Evolutionary conservation across 2,113 vertebrate species (phyloP).

Genomic region (Rallus limicola): DNA sequence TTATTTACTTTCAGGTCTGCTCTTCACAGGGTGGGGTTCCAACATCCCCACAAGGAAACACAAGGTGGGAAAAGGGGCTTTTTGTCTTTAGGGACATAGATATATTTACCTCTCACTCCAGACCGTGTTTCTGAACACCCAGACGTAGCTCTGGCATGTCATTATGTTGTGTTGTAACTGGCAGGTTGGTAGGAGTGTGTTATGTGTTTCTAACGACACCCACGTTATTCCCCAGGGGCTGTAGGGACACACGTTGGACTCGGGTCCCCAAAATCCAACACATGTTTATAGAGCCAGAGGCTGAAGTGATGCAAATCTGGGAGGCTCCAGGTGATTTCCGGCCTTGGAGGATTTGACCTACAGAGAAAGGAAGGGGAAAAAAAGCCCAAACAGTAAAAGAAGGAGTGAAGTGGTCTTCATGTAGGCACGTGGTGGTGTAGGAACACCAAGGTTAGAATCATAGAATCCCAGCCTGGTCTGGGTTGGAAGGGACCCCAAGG

Average conservation of each 20-base stretch:
- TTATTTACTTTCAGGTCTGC: accelerated
- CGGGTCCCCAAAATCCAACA: background rate
- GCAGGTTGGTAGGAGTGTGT: background rate
- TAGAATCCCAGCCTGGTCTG: too few species aligned
- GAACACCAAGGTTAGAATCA: background rate
- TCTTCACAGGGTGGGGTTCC: too few species aligned
- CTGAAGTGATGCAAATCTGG: background rate
- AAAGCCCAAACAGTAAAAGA: background rate
- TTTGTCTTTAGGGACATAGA: background rate
- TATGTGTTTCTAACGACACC: background rate
- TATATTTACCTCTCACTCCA: background rate
- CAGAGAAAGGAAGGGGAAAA: background rate
- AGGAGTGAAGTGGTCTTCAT: background rate
- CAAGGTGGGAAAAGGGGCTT: background rate
- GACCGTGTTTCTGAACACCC: background rate
- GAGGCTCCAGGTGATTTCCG: background rate
- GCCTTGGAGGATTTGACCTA: background rate
- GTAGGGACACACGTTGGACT: background rate
- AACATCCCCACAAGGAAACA: accelerated
- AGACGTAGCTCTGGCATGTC: background rate
- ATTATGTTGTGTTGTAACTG: slow-evolving; percentile 24
- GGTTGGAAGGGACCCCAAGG: too few species aligned
- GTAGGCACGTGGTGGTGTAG: background rate
- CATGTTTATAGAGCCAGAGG: background rate
- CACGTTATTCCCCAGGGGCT: background rate